A percentile compares a stretch with the other conserved stretches of the same genome.
Conservation (phyloP, 2,888 invertebrate genomes). For the Drosophila kambysellisi region DNA sequence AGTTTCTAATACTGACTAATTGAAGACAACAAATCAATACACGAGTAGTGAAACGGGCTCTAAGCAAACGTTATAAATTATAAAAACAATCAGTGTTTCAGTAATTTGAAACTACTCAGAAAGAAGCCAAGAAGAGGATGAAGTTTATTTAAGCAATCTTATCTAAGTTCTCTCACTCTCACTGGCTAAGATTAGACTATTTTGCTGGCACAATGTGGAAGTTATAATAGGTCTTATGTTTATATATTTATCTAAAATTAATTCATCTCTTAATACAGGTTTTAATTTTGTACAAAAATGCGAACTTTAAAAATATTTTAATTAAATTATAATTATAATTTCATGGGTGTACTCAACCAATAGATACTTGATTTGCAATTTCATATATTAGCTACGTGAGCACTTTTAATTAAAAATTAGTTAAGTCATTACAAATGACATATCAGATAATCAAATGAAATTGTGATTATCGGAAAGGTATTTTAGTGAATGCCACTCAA, state of each 20-base stretch:
- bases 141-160: not conserved
- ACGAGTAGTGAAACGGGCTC: not conserved
- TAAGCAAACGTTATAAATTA: not conserved
- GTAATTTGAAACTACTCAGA: not conserved
- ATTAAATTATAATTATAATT: not conserved
- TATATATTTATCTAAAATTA: not conserved
- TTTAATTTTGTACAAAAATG: not conserved
- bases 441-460: constrained; percentile 14
- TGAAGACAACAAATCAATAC: constrained; percentile 10
- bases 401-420: constrained; percentile 7
- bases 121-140: not conserved
- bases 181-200: not conserved
- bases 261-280: not conserved
- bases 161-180: not conserved
- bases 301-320: not conserved
- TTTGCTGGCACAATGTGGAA: not conserved
- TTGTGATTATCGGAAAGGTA: not conserved
- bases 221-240: not conserved
- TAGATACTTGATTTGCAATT: constrained; percentile 17
- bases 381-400: not conserved
- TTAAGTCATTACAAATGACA: constrained; percentile 23
- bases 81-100: not conserved
- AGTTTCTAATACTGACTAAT: constrained; percentile 4
- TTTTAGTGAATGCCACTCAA: constrained; percentile 17
- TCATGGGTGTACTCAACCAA: not conserved